phyloP scores from a whole-genome alignment of 2,888 invertebrate genomes.

The Lysandra bellargus region DNA sequence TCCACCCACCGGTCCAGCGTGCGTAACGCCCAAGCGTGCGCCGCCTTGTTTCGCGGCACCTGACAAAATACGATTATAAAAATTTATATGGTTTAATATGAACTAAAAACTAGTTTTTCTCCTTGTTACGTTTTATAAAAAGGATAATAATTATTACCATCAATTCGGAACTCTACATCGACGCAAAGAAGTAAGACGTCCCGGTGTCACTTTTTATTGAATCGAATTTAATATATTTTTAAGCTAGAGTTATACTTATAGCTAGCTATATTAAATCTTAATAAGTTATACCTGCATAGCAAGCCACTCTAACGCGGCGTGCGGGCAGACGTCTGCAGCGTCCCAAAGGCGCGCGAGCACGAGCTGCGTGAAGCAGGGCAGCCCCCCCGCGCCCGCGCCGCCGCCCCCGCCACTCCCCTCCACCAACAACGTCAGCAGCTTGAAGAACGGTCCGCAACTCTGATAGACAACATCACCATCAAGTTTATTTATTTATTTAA shows the following conservation, averaged over 20 bases:
- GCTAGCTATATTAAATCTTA: too few relatives aligned
- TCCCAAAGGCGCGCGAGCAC: constrained; percentile 94
- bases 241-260: too few relatives aligned
- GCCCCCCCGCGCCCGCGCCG: constrained; percentile 82
- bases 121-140: too few relatives aligned
- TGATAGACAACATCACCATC: constrained; percentile 49
- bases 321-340: constrained; percentile 93
- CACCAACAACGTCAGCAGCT: constrained; percentile 91
- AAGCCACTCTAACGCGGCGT: constrained; percentile 95
- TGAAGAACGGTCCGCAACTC: constrained; percentile 95
- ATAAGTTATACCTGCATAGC: constrained; percentile 83
- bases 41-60: constrained; percentile 92
- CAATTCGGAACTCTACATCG: too few relatives aligned
- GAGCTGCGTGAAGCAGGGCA: constrained; percentile 95
- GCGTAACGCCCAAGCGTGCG: constrained; percentile 94
- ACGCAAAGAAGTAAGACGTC: too few relatives aligned
- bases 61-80: constrained; percentile 36
- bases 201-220: too few relatives aligned
- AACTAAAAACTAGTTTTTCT: too few relatives aligned
- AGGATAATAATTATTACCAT: too few relatives aligned
- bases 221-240: too few relatives aligned
- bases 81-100: neutral
- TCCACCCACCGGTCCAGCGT: constrained; percentile 96
- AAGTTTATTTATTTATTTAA: neutral
- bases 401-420: constrained; percentile 90